phyloP scores from a whole-genome alignment of 2,797 vertebrate genomes.

The Gastrophryne carolinensis region DNA sequence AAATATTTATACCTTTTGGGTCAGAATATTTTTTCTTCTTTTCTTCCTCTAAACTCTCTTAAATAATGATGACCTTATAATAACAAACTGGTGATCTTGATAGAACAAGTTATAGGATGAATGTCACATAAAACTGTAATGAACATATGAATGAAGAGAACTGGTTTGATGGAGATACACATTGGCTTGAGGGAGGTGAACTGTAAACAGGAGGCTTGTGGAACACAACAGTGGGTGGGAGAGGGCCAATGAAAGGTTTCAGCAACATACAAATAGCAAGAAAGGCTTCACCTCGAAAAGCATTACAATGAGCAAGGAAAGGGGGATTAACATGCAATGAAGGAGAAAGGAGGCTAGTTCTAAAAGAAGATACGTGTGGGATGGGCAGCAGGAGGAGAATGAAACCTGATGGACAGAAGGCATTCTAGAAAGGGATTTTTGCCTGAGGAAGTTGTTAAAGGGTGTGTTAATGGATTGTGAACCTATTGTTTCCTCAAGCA shows the following conservation, averaged over 20 bases:
- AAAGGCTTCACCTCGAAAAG: neutral
- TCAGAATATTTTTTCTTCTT: too few relatives aligned
- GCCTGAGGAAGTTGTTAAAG: neutral
- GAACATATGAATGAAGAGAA: slow-evolving; percentile 1
- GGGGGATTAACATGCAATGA: neutral
- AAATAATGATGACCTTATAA: too few relatives aligned
- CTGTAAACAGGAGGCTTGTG: neutral
- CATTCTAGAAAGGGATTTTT: neutral
- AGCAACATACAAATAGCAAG: slow-evolving; percentile 10
- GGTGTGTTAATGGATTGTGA: too few relatives aligned
- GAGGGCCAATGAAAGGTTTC: slow-evolving; percentile 19
- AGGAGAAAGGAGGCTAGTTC: neutral
- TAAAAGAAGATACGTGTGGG: slow-evolving; percentile 4
- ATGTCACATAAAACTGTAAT: neutral
- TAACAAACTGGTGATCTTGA: neutral
- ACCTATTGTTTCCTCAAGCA: too few relatives aligned
- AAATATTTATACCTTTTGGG: too few relatives aligned
- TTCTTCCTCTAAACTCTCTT: too few relatives aligned
- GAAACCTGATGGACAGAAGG: neutral
- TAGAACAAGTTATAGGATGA: neutral
- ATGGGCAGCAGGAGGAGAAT: neutral
- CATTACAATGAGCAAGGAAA: slow-evolving; percentile 31
- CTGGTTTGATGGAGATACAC: neutral
- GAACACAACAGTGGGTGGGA: neutral
- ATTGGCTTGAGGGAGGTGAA: neutral